Conservation (phyloP, 2,888 invertebrate species). For the Scaptomyza polygonia region DNA sequence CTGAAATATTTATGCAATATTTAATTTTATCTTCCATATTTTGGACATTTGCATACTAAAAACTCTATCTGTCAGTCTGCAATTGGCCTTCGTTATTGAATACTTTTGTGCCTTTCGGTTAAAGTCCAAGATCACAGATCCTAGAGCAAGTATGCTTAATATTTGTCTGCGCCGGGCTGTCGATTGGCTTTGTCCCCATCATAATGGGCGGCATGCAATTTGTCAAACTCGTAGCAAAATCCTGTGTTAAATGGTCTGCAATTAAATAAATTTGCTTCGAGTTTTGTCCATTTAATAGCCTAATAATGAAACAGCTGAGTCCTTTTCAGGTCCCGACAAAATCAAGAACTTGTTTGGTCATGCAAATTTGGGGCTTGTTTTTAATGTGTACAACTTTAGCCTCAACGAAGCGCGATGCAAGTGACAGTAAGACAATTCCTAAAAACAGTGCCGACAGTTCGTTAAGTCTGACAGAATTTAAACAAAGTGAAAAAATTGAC, state of each 20-base stretch:
- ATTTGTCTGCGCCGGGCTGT: conserved; percentile 19
- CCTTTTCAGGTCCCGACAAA: conserved; percentile 5
- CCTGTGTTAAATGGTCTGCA: conserved; percentile 28
- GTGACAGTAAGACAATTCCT: conserved; percentile 9
- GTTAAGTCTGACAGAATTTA: conserved; percentile 16
- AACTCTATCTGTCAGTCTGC: conserved; percentile 11
- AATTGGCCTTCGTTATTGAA: conserved; percentile 45
- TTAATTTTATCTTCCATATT: too few relatives aligned
- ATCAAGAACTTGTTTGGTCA: conserved; percentile 6
- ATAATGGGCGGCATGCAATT: conserved; percentile 44
- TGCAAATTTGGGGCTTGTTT: conserved; percentile 20
- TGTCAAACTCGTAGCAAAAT: conserved; percentile 39
- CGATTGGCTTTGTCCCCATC: conserved; percentile 31
- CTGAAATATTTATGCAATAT: conserved; percentile 16
- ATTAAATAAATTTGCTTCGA: conserved; percentile 24
- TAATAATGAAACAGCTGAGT: conserved; percentile 4
- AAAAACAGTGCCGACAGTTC: conserved; percentile 25
- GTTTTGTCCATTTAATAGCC: conserved; percentile 3
- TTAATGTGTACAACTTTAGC: too few relatives aligned
- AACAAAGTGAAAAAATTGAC: too few relatives aligned
- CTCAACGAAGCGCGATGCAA: conserved; percentile 31
- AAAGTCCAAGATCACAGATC: conserved; percentile 32
- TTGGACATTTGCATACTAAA: conserved; percentile 26
- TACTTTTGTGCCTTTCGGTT: conserved; percentile 15
- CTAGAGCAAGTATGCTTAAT: conserved; percentile 40